Evolutionary conservation across 2,113 vertebrate species (phyloP), one percentile per base, ranked within the genome.

Genomic region (Argyrosomus japonicus): DNA sequence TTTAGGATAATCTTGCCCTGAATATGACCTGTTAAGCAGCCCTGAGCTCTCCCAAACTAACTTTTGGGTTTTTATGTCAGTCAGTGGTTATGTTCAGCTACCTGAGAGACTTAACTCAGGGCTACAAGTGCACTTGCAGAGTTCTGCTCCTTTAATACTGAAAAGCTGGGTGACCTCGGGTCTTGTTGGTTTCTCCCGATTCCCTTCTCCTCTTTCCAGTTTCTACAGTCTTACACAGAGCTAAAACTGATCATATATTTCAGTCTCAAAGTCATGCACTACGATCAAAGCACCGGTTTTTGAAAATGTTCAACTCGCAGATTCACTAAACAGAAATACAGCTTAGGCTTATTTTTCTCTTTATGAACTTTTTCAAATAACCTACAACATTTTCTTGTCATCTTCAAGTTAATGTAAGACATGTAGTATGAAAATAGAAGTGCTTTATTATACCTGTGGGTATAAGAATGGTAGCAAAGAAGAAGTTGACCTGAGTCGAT

Each of bases 31-130:
- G 15, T 40, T 56, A 56, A 25, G 63, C 17, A 61, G 25, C 67
- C 74, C 63, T n/a, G 23, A 61, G 75, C 62, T 43, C 47, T 3
- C 71, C 18, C 15, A 68, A 57, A 53, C 43, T 54, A 63, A 80
- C 72, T 8, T 51, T 80, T 15, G 45, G 69, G 29, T 57, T 71
- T 60, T 57, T 40, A 71, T 68, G 73, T 79, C n/a, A 21, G 50
- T 82, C 62, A 61, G 73, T 45, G 70, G 70, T 77, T 45, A 11
- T 62, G 36, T 53, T 75, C 27, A 48, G 23, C 23, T 43, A 45
- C 47, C 32, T 54, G 63, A 60, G 25, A 72, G 45, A 45, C 56
- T 36, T 36, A 36, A 68, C 63, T 15, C 45, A 73, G 54, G 54
- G 64, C 56, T 63, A 36, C 47, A 50, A 43, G 32, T 81, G 36